phyloP scores from a whole-genome alignment of 2,113 vertebrate genomes.

The Zosterops japonicus region DNA sequence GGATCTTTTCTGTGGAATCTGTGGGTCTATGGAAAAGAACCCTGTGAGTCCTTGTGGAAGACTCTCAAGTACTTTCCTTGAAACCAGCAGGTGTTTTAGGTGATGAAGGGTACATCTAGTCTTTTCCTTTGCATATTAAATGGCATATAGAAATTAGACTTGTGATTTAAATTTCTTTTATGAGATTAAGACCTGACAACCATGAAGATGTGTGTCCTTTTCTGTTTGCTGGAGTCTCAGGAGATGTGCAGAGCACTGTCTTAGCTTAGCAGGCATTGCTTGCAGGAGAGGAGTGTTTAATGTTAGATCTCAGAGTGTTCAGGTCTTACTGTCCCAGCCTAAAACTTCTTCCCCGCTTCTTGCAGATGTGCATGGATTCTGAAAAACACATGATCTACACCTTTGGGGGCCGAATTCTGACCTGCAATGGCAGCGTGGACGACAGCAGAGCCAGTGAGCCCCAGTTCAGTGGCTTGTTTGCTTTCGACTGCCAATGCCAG shows the following conservation, averaged over 20 bases:
- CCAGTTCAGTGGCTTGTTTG: slow-evolving; percentile 96
- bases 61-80: neutral
- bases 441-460: slow-evolving; percentile 94
- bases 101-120: neutral
- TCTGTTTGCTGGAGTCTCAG: neutral
- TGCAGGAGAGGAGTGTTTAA: neutral
- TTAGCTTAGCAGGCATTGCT: neutral
- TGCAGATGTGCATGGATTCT: slow-evolving; percentile 99
- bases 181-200: neutral
- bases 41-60: neutral
- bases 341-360: neutral
- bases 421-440: slow-evolving; percentile 93
- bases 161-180: neutral
- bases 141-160: neutral
- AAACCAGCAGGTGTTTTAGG: neutral
- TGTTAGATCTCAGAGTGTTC: neutral
- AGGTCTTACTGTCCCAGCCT: neutral
- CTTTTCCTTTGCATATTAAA: neutral
- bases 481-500: slow-evolving; percentile 89
- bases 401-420: slow-evolving; percentile 95
- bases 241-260: neutral
- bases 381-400: slow-evolving; percentile 99
- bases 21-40: neutral
- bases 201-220: fast-evolving
- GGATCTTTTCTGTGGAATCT: neutral